Base-by-base conservation (phyloP, 2,888 invertebrate species). In the Linnaemya tessellans region DNA sequence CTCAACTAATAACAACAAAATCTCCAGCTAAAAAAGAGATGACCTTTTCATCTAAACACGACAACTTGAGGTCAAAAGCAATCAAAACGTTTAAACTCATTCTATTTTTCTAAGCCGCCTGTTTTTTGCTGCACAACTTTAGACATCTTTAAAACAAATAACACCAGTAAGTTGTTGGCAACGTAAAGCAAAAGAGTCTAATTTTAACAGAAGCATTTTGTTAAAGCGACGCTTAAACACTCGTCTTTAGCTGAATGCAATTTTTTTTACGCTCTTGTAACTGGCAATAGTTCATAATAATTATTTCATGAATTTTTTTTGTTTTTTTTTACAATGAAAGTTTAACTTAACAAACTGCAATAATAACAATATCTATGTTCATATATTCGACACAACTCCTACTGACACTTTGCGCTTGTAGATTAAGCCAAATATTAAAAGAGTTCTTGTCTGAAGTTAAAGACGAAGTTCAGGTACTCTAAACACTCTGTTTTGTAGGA, bases 11-110 rank as follows among this genome's bases (percentile, higher is more conserved):
- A 79, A 74, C 18, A 71, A 1, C 3, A 67, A 41, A 71, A 79
- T 73, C 38, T 41, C 30, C 43, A 79, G 38, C 65, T n/a, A n/a
- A 77, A 68, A 46, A 71, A 68, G 43, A 71, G 90, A 91, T 91
- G 90, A 90, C 90, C 91, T 90, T 91, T 91, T 90, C 88, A 88
- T 89, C 88, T 87, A 74, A 87, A 90, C 90, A 91, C 91, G 91
- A 91, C 90, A 90, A 89, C 88, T 89, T 89, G 87, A 91, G 91
- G 91, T 91, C 90, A 91, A 88, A 90, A 89, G 89, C 90, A 91
- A 91, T 91, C 90, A 91, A 90, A 89, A 74, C 80, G 74, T 80
- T 80, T 80, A 73, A 73, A 67, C 58, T 25, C 2, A 38, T 73
- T 67, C 68, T 60, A 20, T 18, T 67, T 15, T 60, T 64, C 3